Evolutionary conservation across 2,888 invertebrate genomes (phyloP), one percentile per base, ranked within the genome.

Genomic region (Prenolepis imparis): DNA sequence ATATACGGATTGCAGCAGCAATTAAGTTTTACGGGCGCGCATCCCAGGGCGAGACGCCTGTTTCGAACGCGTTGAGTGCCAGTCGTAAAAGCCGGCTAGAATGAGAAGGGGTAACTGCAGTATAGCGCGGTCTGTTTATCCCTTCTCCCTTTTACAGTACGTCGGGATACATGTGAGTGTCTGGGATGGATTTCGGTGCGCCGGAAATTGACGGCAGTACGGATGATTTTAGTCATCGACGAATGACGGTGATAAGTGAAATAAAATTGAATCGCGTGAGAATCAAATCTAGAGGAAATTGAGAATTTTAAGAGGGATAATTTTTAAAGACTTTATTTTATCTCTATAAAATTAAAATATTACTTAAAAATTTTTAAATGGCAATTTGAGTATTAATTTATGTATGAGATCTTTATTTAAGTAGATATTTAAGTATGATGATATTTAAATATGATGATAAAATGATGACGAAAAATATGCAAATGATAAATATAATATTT

Each of bases 11-110:
- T 91, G 92, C 92, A 91, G 89, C 88, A 91, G 93, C 94, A 94
- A 94, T 94, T 94, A 94, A 94, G 93, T 93, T 94, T 94, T 94
- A 94, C 92, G 93, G 91, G 86, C 91, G 91, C 88, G 91, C 91
- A 92, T 91, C 89, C 89, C 89, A 87, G 90, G 89, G 88, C 41
- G 84, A 89, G 90, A 90, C 89, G 91, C 89, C 92, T 91, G 92
- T 91, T 93, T 91, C 90, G 88, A 92, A 91, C 92, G 88, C 92
- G 92, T 90, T 92, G 91, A 92, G 91, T 89, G 91, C 90, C 90
- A 87, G 88, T 90, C 92, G 90, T 93, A 92, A 93, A 52, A 92
- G 87, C 85, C 80, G 83, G 84, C 86, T 84, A 87, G 52, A 6
- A 48, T 6, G 18, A 48, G 89, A 78, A 28, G 86, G 86, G 83